A percentile compares a stretch with the other conserved stretches of the same genome.
Conservation (phyloP, 2,113 vertebrate species). For the Paedocypris sp. region DNA sequence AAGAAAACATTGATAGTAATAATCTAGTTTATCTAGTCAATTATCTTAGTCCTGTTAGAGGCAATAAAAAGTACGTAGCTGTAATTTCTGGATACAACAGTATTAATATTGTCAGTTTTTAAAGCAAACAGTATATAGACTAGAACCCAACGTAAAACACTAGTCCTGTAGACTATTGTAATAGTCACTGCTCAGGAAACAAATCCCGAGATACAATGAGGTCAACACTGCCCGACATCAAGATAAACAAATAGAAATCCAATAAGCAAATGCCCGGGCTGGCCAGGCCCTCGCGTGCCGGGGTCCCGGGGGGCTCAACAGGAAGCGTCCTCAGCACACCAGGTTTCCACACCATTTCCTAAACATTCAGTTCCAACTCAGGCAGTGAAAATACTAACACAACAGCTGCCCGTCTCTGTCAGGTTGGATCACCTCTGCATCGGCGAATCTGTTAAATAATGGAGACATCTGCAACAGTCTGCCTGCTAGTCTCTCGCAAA, state of each 20-base stretch:
- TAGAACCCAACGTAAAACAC: too few species aligned
- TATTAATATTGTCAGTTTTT: too few species aligned
- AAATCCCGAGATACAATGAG: too few species aligned
- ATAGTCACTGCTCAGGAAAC: too few species aligned
- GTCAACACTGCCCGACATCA: too few species aligned
- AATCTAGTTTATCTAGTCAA: too few species aligned
- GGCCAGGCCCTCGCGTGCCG: not conserved
- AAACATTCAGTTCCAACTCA: not conserved
- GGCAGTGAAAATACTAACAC: not conserved
- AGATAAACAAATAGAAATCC: slow-evolving; percentile 31
- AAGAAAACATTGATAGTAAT: too few species aligned
- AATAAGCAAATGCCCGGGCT: slow-evolving; percentile 39
- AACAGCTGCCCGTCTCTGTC: slow-evolving; percentile 25
- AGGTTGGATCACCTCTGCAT: slow-evolving; percentile 23
- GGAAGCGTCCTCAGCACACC: not conserved
- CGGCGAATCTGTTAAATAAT: slow-evolving; percentile 29
- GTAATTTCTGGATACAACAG: too few species aligned
- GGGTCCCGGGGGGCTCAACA: not conserved
- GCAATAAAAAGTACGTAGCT: too few species aligned
- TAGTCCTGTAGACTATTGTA: too few species aligned
- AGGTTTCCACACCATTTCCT: slow-evolving; percentile 27
- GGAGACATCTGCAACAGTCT: slow-evolving; percentile 20
- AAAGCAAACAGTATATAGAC: too few species aligned
- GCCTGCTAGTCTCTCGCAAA: slow-evolving; percentile 20
- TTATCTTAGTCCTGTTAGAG: too few species aligned